Evolutionary conservation across 2,797 vertebrate genomes (phyloP), one percentile per base, ranked within the genome.

Genomic region (Monodelphis domestica): DNA sequence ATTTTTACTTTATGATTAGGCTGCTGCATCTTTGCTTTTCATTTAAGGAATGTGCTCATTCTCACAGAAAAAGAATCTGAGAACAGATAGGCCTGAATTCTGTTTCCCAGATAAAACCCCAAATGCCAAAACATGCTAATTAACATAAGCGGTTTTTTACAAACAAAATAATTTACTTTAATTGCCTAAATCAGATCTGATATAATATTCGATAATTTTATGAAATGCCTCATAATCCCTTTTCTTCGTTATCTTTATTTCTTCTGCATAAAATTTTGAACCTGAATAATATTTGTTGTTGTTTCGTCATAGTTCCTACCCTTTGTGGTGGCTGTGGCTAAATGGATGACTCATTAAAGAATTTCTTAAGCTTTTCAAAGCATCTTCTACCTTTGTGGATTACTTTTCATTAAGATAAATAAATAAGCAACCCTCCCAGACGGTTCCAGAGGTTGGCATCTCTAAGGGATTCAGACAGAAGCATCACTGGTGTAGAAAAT

Each of bases 111-210:
- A 95, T 70, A 94, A 93, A 95, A 95, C 50, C 3, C 91, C 89
- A 96, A 94, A 96, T 95, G 95, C 91, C 92, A 94, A 94, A 95
- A 95, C 87, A 38, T 53, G 38, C 33, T 95, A 95, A 96, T 96
- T 92, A 96, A 95, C 87, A 87, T 94, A 87, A 94, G 91, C 93
- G 93, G 94, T 96, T 95, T 88, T n/a, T 96, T 93, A 95, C 92
- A 96, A 95, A 92, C 93, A 93, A 97, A 97, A 96, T 96, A 96
- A 96, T 97, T 95, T 91, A 89, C 95, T 97, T 95, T 96, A 95
- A 96, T 97, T 97, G 95, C 90, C 88, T 96, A 95, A 97, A 93
- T 94, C 93, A 95, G 88, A 93, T 88, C 90, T 95, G 91, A 95
- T 95, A 93, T 91, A 93, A 93, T 95, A 92, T 94, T 95, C 1